Base-by-base conservation (phyloP, 2,888 invertebrate species). In the Plagiodera versicolora region DNA sequence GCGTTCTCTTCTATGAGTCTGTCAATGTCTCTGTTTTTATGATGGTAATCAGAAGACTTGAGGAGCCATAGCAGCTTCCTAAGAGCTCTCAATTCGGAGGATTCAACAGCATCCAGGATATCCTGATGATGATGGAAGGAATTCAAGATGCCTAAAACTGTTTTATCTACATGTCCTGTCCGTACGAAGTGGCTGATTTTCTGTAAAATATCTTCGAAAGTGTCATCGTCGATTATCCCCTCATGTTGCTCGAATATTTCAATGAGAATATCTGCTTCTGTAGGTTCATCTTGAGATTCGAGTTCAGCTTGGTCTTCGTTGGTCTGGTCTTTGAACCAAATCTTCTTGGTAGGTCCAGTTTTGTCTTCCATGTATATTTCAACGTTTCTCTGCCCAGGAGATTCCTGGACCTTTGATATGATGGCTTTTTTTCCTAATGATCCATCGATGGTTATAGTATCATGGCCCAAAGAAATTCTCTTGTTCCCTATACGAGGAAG, bases 321-420 rank as follows among this genome's bases (percentile, higher is more conserved):
- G 18, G 54, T 58, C 18, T 65, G 56, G n/a, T 67, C 67, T 44
- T 68, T 59, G 54, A 73, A 63, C 46, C 67, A 57, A 49, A 73
- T 69, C 10, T 49, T 66, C 56, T 68, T 72, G 14, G 64, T 57
- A 6, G 59, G 54, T 44, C 64, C 61, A 47, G 65, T 57, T 1
- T 68, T 69, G 45, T 71, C 71, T 28, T 53, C 58, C 9, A 70
- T 53, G 20, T 61, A 28, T 24, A 73, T 68, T 39, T 72, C 70
- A 24, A 68, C 63, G 58, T 62, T 60, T 18, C 54, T 64, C 16
- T 66, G 61, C n/a, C 69, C 72, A 30, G 58, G 56, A n/a, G 19
- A 60, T 35, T 67, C 69, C 11, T 55, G 24, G 8, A 56, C 58
- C 46, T 58, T 67, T 44, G 62, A 52, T 28, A 73, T 70, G 16